Evolutionary conservation across 1,140 invertebrate genomes (phyloP).

Genomic region (Octopus sinensis): DNA sequence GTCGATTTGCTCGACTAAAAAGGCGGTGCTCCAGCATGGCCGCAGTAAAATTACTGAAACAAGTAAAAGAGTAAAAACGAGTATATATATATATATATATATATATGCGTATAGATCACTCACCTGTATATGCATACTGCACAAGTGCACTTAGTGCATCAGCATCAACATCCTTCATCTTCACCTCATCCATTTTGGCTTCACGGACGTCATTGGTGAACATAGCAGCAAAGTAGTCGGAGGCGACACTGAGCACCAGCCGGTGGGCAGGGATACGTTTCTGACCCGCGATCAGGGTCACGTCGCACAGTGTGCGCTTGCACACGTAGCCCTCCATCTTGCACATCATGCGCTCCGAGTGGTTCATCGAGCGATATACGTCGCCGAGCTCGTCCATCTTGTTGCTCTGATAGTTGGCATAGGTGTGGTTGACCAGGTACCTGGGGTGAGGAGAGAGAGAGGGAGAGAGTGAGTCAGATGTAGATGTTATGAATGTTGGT

Average conservation of each 20-base stretch:
- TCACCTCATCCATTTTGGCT: constrained; percentile 79
- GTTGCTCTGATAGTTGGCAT: constrained; percentile 33
- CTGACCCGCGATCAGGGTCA: constrained; percentile 55
- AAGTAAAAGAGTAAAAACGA: too few species aligned
- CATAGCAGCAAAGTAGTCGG: constrained; percentile 93
- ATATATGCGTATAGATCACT: too few species aligned
- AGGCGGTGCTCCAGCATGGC: too few species aligned
- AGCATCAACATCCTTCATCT: constrained; percentile 77
- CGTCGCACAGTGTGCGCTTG: constrained; percentile 61
- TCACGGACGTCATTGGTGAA: constrained; percentile 84
- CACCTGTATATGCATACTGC: constrained; percentile 85
- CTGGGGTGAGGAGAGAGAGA: too few species aligned
- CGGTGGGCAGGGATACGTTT: constrained; percentile 68
- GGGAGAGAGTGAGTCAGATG: too few species aligned
- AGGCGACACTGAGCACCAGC: constrained; percentile 81
- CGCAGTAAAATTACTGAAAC: too few species aligned
- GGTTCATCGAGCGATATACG: constrained; percentile 73
- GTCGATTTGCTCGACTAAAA: too few species aligned
- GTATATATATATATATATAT: too few species aligned
- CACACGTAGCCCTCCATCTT: constrained; percentile 79
- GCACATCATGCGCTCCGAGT: constrained; percentile 75
- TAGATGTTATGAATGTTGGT: too few species aligned
- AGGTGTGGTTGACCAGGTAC: constrained; percentile 36
- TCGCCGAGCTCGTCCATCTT: constrained; percentile 63
- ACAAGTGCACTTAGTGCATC: constrained; percentile 80